Base-by-base conservation (phyloP, 2,888 invertebrate genomes). In the Cylindroiulus punctatus region DNA sequence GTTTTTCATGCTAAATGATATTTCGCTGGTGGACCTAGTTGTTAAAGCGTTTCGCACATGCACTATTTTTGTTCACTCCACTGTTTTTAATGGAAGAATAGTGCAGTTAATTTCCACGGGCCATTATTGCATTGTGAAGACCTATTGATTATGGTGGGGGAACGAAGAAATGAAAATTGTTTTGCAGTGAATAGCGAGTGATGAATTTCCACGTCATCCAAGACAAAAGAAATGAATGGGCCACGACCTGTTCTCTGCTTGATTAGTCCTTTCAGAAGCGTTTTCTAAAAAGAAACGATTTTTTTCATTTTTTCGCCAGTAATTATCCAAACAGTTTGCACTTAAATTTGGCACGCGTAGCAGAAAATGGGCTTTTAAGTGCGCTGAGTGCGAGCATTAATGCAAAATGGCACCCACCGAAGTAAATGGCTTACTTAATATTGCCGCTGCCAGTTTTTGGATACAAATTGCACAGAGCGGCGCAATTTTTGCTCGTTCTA, bases 181-280 rank as follows among this genome's bases (percentile, higher is more conserved):
- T 76, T 76, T 76, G 76, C 10, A 76, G 76, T 76, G 76, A 76
- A 76, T 76, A 76, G 76, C 76, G 76, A 30, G 76, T 76, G 76
- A 76, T 76, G 76, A 76, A 76, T 76, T 76, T 76, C 76, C 76
- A 76, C 76, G 76, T 76, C 76, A 76, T 76, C 76, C 76, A 76
- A 76, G 76, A 76, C 76, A 76, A 76, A 76, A 76, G 76, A 76
- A 76, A 76, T 76, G 76, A 76, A 26, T 76, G 76, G 76, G 76
- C 76, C 76, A 76, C 30, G 76, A 76, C 76, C 76, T 76, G 76
- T 76, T 76, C 76, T 76, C 30, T 76, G 76, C 76, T 76, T 76
- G 76, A 76, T 76, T 76, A 76, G 76, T 76, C 76, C 76, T 76
- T 76, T 76, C 76, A 76, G 26, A 76, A 76, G 76, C 76, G 76